Evolutionary conservation across 30 jellyfish, hydroid and myxozoan genomes (phyloP).

Genomic region (Phacellophora camtschatica): DNA sequence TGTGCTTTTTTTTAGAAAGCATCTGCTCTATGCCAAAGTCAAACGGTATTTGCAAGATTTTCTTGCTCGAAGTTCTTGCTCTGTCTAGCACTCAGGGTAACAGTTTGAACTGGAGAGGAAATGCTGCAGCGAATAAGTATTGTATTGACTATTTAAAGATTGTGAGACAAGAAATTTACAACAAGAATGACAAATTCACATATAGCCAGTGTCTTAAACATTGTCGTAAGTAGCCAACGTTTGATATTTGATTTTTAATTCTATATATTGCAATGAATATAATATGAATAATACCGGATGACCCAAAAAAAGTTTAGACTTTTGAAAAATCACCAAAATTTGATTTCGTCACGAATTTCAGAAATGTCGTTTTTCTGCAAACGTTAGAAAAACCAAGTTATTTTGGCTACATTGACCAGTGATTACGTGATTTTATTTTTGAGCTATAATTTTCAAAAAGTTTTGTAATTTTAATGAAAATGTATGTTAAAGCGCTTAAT

Average conservation of each 20-base stretch:
- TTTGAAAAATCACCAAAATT: too few relatives aligned
- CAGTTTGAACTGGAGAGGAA: conserved; percentile 56
- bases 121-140: conserved; percentile 45
- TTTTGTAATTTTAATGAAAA: too few relatives aligned
- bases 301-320: too few relatives aligned
- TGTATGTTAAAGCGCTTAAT: too few relatives aligned
- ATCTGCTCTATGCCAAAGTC: conserved; percentile 57
- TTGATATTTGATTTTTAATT: background rate
- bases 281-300: too few relatives aligned
- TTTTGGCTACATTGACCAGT: too few relatives aligned
- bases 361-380: too few relatives aligned
- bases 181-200: background rate
- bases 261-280: background rate
- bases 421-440: too few relatives aligned
- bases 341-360: background rate
- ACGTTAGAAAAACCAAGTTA: too few relatives aligned
- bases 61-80: conserved; percentile 63
- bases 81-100: conserved; percentile 3
- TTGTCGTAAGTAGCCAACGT: conserved; percentile 57
- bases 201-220: conserved; percentile 31
- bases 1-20: conserved; percentile 14
- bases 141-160: conserved; percentile 57
- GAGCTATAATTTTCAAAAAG: too few relatives aligned
- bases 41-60: conserved; percentile 54
- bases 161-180: conserved; percentile 6